These are phyloP conservation scores for Iselma pallidipennis DNA, from an alignment of 2,888 invertebrate species.

Conservation along the genomic window DNA sequence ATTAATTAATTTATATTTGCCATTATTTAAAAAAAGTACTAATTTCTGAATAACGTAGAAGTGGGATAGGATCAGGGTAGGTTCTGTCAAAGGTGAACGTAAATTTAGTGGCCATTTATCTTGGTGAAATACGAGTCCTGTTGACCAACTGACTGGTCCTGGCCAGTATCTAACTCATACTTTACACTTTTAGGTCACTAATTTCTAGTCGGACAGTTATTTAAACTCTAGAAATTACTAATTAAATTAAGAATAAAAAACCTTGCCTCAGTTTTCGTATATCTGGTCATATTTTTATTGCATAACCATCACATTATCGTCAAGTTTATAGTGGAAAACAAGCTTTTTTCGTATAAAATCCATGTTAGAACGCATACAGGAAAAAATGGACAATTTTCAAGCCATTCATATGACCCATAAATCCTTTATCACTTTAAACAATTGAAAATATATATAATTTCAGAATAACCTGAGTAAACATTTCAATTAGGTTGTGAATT, in stretches of 20 bases:
- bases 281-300: too few species aligned
- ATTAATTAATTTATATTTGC: not conserved
- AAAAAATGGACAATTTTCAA: too few species aligned
- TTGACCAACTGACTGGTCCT: slow-evolving; percentile 36
- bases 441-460: not conserved
- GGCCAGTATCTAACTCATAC: slow-evolving; percentile 42
- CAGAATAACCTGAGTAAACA: slow-evolving; percentile 6
- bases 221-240: too few species aligned
- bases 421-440: slow-evolving; percentile 34
- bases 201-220: slow-evolving; percentile 29
- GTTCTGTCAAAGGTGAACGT: slow-evolving; percentile 42
- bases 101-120: slow-evolving; percentile 52
- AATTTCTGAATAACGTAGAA: not conserved
- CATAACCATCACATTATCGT: too few species aligned
- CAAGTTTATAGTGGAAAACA: too few species aligned
- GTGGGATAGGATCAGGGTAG: slow-evolving; percentile 27
- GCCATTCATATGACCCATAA: too few species aligned
- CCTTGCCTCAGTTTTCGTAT: too few species aligned
- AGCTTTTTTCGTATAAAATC: too few species aligned
- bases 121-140: slow-evolving; percentile 46
- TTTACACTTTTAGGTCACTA: slow-evolving; percentile 38
- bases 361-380: too few species aligned
- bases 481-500: slow-evolving; percentile 30
- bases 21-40: not conserved
- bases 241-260: too few species aligned